Conservation (phyloP, 2,888 invertebrate genomes). For the Lithophane leautieri region DNA sequence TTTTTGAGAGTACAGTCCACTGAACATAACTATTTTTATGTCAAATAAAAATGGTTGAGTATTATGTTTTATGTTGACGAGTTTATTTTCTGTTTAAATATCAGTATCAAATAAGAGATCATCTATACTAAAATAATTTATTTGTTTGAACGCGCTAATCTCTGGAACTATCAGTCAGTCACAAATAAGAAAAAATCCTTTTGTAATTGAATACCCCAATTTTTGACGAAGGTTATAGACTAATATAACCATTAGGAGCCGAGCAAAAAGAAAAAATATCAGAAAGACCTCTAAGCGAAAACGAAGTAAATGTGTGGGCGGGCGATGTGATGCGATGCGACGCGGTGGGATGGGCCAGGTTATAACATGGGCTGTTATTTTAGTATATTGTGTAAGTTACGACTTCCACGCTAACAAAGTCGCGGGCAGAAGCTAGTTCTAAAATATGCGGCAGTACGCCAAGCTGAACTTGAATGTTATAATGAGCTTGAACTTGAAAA, state of each 20-base stretch:
- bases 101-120: background rate
- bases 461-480: background rate
- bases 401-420: background rate
- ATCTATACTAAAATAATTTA: background rate
- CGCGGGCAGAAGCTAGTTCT: background rate
- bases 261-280: background rate
- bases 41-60: background rate
- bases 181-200: background rate
- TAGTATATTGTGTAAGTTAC: background rate
- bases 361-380: background rate
- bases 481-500: slow-evolving; percentile 57
- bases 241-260: background rate
- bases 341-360: background rate
- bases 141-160: background rate
- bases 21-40: slow-evolving; percentile 19
- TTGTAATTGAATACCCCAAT: background rate
- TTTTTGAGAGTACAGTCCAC: slow-evolving; percentile 15
- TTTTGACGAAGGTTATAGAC: background rate
- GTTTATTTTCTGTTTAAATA: background rate
- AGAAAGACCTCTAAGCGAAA: background rate
- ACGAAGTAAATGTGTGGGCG: background rate
- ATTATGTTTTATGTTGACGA: background rate
- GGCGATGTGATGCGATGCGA: background rate
- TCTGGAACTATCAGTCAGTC: background rate
- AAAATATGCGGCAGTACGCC: background rate